phyloP scores from a whole-genome alignment of 1,140 invertebrate species.

The Drosophila truncata region DNA sequence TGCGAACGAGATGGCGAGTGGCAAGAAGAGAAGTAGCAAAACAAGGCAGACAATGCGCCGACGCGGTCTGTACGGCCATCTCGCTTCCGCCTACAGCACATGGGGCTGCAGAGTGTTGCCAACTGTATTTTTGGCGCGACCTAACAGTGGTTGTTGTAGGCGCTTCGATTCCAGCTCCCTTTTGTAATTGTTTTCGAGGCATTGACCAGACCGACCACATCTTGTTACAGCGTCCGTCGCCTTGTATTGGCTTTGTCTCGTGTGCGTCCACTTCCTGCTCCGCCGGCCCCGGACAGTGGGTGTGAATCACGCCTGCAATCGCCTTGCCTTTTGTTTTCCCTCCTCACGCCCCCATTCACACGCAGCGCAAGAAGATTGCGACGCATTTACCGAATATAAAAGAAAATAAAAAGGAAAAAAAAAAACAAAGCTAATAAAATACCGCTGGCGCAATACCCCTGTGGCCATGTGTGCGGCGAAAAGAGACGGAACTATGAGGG shows the following conservation, averaged over 20 bases:
- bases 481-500: constrained; percentile 22
- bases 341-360: constrained; percentile 17
- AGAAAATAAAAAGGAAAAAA: constrained; percentile 35
- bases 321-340: constrained; percentile 46
- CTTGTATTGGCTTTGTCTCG: constrained; percentile 56
- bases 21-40: constrained; percentile 18
- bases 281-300: constrained; percentile 18
- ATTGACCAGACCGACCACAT: constrained; percentile 59
- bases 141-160: constrained; percentile 73
- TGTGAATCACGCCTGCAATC: constrained; percentile 51
- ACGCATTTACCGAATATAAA: constrained; percentile 47
- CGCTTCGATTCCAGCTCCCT: constrained; percentile 36
- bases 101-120: constrained; percentile 59
- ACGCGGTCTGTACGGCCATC: constrained; percentile 36
- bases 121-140: constrained; percentile 77
- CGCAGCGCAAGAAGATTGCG: constrained; percentile 45
- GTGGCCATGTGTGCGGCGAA: constrained; percentile 35
- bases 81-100: constrained; percentile 39
- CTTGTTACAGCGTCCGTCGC: constrained; percentile 33
- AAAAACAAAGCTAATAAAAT: constrained; percentile 29
- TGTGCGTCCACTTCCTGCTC: constrained; percentile 59
- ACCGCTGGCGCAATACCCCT: constrained; percentile 43
- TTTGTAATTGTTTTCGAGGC: constrained; percentile 39
- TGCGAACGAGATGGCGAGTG: constrained; percentile 1
- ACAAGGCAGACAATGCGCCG: constrained; percentile 36